Evolutionary conservation across 2,113 vertebrate genomes (phyloP).

Genomic region (Opisthocomus hoazin): DNA sequence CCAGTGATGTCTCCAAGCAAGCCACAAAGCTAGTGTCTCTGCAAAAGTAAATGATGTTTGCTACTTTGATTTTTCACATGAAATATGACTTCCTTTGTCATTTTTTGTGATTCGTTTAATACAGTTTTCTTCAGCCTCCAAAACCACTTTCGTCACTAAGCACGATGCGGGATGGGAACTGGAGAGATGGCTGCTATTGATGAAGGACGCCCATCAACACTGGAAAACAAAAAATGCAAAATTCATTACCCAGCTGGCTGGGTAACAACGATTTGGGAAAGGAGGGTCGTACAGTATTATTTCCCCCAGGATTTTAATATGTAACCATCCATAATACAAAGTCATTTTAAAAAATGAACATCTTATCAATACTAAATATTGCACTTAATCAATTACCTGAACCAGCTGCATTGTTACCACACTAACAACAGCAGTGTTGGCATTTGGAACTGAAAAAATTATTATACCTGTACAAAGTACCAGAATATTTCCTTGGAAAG

Average conservation of each 20-base stretch:
- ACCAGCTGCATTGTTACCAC: constrained; percentile 48
- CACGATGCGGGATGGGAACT: constrained; percentile 89
- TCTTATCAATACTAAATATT: constrained; percentile 62
- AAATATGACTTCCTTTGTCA: not conserved
- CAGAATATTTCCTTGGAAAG: constrained; percentile 45
- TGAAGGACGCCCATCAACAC: not conserved
- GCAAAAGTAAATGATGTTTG: not conserved
- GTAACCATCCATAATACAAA: constrained; percentile 35
- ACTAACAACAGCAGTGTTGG: constrained; percentile 52
- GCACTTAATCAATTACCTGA: constrained; percentile 71
- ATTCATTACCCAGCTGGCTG: constrained; percentile 91
- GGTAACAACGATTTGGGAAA: constrained; percentile 67
- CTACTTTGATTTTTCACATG: not conserved
- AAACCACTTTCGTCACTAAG: constrained; percentile 91
- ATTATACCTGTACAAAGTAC: constrained; percentile 59
- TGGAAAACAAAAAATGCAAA: constrained; percentile 27
- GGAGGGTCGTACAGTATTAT: constrained; percentile 39
- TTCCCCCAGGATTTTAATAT: constrained; percentile 60
- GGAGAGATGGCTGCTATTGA: constrained; percentile 98
- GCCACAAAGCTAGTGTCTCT: not conserved
- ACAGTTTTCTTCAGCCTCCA: constrained; percentile 93
- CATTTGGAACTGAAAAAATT: constrained; percentile 56
- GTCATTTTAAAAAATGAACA: constrained; percentile 57
- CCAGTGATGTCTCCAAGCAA: not conserved
- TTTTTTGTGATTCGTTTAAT: not conserved